Percentiles rank a stretch among this genome's conserved stretches.
phyloP scores from a whole-genome alignment of 2,888 invertebrate species.

The Tenthredo scrophulariae region DNA sequence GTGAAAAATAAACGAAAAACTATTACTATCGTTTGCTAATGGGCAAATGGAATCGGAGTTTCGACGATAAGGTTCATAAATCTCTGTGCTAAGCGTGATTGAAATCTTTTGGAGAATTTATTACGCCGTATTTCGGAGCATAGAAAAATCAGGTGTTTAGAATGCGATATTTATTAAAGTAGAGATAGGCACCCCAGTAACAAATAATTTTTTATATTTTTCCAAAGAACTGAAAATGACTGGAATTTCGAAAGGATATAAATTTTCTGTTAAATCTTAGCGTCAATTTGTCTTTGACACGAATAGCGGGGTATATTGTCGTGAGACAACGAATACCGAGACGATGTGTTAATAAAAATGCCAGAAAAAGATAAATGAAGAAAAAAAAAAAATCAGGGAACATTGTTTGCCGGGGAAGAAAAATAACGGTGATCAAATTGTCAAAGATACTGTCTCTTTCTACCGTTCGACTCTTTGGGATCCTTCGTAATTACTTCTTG shows the following conservation, averaged over 20 bases:
- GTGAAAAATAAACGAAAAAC: conserved; percentile 9
- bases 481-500: neutral
- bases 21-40: conserved; percentile 9
- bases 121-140: neutral
- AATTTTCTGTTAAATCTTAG: neutral
- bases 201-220: neutral
- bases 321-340: neutral
- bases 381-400: neutral
- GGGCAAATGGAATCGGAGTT: conserved; percentile 33
- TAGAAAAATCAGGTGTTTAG: conserved; percentile 7
- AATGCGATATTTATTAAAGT: conserved; percentile 2
- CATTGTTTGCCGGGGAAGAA: neutral
- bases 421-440: neutral
- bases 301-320: neutral
- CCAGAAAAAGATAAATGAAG: neutral
- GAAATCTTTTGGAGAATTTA: conserved; percentile 29
- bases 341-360: neutral
- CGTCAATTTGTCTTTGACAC: neutral
- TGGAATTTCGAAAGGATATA: neutral
- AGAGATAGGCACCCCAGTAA: neutral
- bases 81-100: conserved; percentile 29
- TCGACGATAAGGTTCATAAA: conserved; percentile 40
- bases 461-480: neutral
- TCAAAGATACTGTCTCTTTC: neutral
- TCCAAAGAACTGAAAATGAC: neutral